Percentiles rank a stretch among this genome's conserved stretches.
Evolutionary conservation across 2,888 invertebrate species (phyloP).

Genomic region (Cordylochernes scorpioides): DNA sequence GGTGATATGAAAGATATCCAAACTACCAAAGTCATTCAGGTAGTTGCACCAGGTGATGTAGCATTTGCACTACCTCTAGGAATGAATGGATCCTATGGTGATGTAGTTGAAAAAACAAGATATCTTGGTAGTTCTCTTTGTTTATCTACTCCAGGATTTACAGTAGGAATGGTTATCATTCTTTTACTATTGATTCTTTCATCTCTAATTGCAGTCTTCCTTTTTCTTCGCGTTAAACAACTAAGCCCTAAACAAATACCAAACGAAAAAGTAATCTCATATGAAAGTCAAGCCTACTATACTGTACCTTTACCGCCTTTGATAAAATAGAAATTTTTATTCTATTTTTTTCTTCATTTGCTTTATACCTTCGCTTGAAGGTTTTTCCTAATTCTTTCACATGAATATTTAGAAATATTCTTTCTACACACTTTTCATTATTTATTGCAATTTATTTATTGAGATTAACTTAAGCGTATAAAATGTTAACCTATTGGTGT

Average conservation of each 20-base stretch:
- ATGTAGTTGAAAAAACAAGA: slow-evolving; percentile 22
- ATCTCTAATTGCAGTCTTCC: slow-evolving; percentile 65
- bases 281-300: neutral
- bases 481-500: too few relatives aligned
- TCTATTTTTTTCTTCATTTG: too few relatives aligned
- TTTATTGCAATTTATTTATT: too few relatives aligned
- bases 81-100: slow-evolving; percentile 38
- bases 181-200: slow-evolving; percentile 61
- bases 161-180: slow-evolving; percentile 66
- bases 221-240: slow-evolving; percentile 54
- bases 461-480: too few relatives aligned
- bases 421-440: too few relatives aligned
- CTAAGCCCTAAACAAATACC: neutral
- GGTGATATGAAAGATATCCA: slow-evolving; percentile 41
- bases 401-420: too few relatives aligned
- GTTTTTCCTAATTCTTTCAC: too few relatives aligned
- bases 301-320: neutral
- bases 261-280: neutral
- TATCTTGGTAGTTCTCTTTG: slow-evolving; percentile 42
- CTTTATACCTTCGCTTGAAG: too few relatives aligned
- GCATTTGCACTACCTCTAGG: slow-evolving; percentile 38
- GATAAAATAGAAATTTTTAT: too few relatives aligned
- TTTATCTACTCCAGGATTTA: slow-evolving; percentile 75
- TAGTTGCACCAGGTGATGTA: slow-evolving; percentile 25
- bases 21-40: slow-evolving; percentile 22